These are phyloP conservation scores for Pedetes capensis DNA, from an alignment of 2,113 vertebrate genomes.

Conservation along the genomic window DNA sequence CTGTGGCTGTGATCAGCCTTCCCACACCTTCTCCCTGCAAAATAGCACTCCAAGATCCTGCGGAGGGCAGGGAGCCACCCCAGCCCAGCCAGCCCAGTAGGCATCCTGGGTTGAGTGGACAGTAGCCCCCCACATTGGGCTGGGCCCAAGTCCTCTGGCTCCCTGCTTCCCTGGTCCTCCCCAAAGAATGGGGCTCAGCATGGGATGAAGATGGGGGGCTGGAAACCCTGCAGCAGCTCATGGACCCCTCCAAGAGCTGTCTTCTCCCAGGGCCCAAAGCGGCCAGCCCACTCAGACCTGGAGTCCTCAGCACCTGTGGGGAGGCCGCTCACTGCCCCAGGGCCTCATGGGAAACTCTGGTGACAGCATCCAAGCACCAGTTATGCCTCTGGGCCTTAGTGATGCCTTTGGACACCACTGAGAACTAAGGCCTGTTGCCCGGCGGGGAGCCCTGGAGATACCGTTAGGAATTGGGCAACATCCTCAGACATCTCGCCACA, in stretches of 20 bases:
- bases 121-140: not conserved
- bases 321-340: not conserved
- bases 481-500: not conserved
- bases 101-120: not conserved
- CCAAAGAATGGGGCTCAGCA: not conserved
- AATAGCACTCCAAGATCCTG: not conserved
- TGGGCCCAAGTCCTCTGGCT: not conserved
- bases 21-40: not conserved
- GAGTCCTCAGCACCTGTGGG: not conserved
- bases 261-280: not conserved
- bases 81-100: not conserved
- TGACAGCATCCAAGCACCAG: not conserved
- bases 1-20: not conserved
- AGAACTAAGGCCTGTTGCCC: not conserved
- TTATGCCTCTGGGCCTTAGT: not conserved
- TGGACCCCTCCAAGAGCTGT: not conserved
- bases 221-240: not conserved
- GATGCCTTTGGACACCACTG: not conserved
- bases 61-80: too few relatives aligned
- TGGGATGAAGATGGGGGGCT: not conserved
- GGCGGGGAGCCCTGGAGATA: not conserved
- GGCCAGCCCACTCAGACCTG: not conserved
- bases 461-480: not conserved
- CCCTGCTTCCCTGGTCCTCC: not conserved
- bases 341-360: slow-evolving; percentile 23